Evolutionary conservation across 1,140 invertebrate species (phyloP).

Genomic region (Eriocheir sinensis): DNA sequence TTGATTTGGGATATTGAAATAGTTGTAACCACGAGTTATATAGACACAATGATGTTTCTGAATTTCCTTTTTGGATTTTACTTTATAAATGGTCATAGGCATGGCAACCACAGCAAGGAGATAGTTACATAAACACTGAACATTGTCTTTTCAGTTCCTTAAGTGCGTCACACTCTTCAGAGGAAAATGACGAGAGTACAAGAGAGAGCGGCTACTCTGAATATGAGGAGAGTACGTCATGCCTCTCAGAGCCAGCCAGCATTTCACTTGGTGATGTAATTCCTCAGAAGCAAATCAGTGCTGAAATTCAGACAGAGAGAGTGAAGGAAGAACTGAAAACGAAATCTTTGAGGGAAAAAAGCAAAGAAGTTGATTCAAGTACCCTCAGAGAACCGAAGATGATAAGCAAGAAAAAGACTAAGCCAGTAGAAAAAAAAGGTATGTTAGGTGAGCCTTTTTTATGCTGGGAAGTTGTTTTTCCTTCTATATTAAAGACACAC

Average conservation of each 20-base stretch:
- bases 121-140: not conserved
- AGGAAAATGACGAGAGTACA: not conserved
- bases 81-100: not conserved
- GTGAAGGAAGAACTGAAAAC: not conserved
- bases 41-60: not conserved
- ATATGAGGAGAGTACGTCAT: not conserved
- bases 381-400: not conserved
- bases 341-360: not conserved
- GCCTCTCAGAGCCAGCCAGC: not conserved
- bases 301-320: not conserved
- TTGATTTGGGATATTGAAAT: no score
- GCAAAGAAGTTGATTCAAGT: not conserved
- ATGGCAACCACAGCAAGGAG: no score
- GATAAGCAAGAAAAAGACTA: not conserved
- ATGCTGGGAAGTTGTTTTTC: no score
- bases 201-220: constrained; percentile 66
- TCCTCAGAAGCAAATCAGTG: not conserved
- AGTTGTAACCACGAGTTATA: no score
- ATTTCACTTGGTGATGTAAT: not conserved
- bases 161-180: not conserved
- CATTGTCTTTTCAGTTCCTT: not conserved
- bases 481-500: no score
- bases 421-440: not conserved
- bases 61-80: not conserved
- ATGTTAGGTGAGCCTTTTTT: no score